Evolutionary conservation across 2,797 vertebrate genomes (phyloP).

Genomic region (Siniperca obscura): DNA sequence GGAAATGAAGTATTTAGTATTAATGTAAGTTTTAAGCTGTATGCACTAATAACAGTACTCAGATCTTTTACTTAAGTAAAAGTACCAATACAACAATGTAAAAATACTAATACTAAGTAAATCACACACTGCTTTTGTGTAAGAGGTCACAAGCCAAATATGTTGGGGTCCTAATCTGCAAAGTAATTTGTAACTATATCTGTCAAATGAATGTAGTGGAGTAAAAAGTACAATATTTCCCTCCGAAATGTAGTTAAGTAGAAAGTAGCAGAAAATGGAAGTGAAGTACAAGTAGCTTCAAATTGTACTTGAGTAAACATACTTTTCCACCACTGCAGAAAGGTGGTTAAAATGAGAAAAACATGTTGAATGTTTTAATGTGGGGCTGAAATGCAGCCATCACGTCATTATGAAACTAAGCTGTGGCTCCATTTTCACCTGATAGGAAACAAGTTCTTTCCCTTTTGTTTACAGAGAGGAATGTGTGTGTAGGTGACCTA

Average conservation of each 20-base stretch:
- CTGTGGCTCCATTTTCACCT: not conserved
- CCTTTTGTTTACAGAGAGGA: not conserved
- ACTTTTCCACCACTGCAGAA: not conserved
- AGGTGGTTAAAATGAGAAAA: not conserved
- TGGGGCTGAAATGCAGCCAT: not conserved
- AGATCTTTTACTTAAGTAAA: not conserved
- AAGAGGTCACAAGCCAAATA: not conserved
- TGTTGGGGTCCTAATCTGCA: no score
- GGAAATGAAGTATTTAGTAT: slow-evolving; percentile 17
- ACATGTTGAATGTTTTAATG: not conserved
- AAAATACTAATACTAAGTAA: not conserved
- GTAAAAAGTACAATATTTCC: not conserved
- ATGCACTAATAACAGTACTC: not conserved
- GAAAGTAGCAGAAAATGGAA: not conserved
- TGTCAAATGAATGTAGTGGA: not conserved
- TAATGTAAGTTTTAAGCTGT: not conserved
- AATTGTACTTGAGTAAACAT: not conserved
- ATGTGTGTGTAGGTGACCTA: slow-evolving; percentile 52
- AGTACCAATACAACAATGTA: not conserved
- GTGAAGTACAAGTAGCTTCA: not conserved
- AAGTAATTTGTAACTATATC: not conserved
- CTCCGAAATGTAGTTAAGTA: not conserved
- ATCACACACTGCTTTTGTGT: not conserved
- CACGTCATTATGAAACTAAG: not conserved
- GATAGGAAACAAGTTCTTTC: slow-evolving; percentile 12